A percentile compares a stretch with the other conserved stretches of the same genome.
These are phyloP conservation scores for Pogonomyrmex barbatus DNA, from an alignment of 1,140 invertebrate species.

Conservation along the genomic window DNA sequence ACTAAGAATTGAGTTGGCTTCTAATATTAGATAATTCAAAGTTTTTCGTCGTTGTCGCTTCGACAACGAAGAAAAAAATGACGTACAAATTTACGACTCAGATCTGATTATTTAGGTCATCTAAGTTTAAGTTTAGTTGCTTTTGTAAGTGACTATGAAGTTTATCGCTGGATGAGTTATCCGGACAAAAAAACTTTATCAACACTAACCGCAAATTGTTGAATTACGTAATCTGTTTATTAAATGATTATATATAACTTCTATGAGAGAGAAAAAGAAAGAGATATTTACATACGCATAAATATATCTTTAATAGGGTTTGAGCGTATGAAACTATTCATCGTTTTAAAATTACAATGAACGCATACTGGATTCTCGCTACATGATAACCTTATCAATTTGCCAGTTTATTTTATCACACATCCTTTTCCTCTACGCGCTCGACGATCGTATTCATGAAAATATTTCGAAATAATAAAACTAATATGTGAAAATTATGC, in stretches of 20 bases:
- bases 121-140: slow-evolving; percentile 1
- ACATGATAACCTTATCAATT: slow-evolving; percentile 61
- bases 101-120: slow-evolving; percentile 10
- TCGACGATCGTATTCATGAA: background rate
- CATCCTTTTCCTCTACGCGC: slow-evolving; percentile 76
- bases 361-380: background rate
- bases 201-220: background rate
- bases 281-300: background rate
- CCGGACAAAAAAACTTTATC: slow-evolving; percentile 17
- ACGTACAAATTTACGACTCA: slow-evolving; percentile 6
- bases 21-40: background rate
- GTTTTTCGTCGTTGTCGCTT: background rate
- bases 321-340: background rate
- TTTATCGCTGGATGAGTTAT: slow-evolving; percentile 23
- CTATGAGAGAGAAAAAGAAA: background rate
- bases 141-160: background rate
- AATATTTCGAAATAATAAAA: background rate
- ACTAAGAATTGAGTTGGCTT: background rate
- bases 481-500: background rate
- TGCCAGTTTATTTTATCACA: slow-evolving; percentile 68
- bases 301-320: slow-evolving; percentile 27
- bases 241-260: slow-evolving; percentile 12
- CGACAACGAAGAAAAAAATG: background rate
- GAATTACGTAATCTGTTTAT: slow-evolving; percentile 30
- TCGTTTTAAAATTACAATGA: slow-evolving; percentile 1